Base-by-base conservation (phyloP, 2,888 invertebrate species). In the Melikaiella ostensackeni region DNA sequence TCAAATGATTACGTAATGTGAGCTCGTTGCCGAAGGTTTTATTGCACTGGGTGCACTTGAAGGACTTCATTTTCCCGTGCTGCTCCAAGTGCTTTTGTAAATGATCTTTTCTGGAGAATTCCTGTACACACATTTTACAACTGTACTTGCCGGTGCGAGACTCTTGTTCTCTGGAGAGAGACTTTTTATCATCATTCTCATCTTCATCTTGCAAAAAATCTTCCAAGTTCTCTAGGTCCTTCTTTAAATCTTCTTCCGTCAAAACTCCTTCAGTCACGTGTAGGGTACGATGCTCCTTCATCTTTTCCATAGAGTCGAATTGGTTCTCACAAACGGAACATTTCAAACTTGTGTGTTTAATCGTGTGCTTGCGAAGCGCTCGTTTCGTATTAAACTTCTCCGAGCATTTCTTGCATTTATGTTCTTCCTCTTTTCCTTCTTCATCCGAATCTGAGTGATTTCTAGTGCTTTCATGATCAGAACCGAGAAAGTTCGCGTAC, bases 1-100 rank as follows among this genome's bases (percentile, higher is more conserved):
- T 88, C n/a, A 91, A 61, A 82, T 91, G 91, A 84, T 91, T 91
- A n/a, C 91, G 84, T 42, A 91, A 79, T 1, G 89, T 91, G 9
- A 91, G 81, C 38, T 91, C 91, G 50, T 90, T 91, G 1, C 87
- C 87, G 77, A 91, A 91, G 1, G 77, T 83, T 77, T 91, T 91
- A 64, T 84, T 85, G 46, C 91, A 91, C 19, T 91, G 86, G 0
- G 89, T 90, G 66, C 91, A 91, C 50, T 87, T 88, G 77, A 86
- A 91, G 0, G 83, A 76, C 76, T 88, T 89, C 50, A 76, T 80
- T 85, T 74, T 83, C 42, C 21, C 81, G 77, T 87, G 89, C 27
- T 88, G 87, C 42, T 91, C 90, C 21, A 81, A 78, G 61, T 91
- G 91, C 21, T 84, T 87, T 19, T 84, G 85, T 16, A 90, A 77